Evolutionary conservation across 1,140 invertebrate genomes (phyloP), one percentile per base, ranked within the genome.

Genomic region (Glomeris maerens): DNA sequence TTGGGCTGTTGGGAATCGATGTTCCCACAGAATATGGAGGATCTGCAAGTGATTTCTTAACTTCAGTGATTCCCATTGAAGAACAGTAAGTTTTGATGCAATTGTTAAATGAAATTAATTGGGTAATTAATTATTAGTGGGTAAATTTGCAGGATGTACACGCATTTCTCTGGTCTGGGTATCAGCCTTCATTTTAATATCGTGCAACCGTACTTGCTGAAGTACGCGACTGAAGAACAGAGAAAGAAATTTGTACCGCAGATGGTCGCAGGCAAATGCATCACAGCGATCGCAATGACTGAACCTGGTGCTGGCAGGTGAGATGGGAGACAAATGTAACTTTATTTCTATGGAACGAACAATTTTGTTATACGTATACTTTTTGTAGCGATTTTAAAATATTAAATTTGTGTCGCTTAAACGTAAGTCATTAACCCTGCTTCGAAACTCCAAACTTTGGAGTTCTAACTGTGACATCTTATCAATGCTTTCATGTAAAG

Each of bases 281-380:
- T 72, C 48, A 65, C 66, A 42, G 69, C 70, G 4, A 70, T 72
- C 49, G 71, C 65, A 40, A 71, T 72, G 68, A 66, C 68, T 44
- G 70, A 72, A 49, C 70, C 70, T 7, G 65, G 64, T 5, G 70
- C 70, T 48, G 70, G 70, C 31, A 71, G 69, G 67, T 69, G 54
- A 47, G 21, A 31, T 39, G 7, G 7, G 22, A 17, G 44, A 31
- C 14, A 50, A 5, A n/a, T 22, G n/a, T 21, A 14, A 50, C 45
- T 7, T 13, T n/a, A n/a, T n/a, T n/a, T n/a, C n/a, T n/a, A n/a
- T n/a, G n/a, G n/a, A n/a, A n/a, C n/a, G n/a, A n/a, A n/a, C n/a
- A n/a, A n/a, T n/a, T n/a, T n/a, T n/a, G n/a, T n/a, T n/a, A n/a
- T n/a, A n/a, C n/a, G n/a, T n/a, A n/a, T n/a, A n/a, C n/a, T n/a